These are phyloP conservation scores for Acleris sparsana DNA, from an alignment of 2,888 invertebrate species.

Conservation along the genomic window DNA sequence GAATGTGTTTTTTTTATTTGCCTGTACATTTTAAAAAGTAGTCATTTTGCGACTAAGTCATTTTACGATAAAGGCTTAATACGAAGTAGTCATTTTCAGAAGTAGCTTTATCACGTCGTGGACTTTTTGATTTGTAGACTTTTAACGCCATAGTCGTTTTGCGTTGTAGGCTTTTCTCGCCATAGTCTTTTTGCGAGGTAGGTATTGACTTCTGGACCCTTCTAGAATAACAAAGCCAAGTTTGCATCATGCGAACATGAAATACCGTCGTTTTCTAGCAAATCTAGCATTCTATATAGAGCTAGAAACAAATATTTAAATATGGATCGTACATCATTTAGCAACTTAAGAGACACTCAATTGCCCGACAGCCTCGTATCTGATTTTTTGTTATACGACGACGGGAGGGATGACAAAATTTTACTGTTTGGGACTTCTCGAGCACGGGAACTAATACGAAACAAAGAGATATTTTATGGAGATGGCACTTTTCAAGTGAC, in stretches of 20 bases:
- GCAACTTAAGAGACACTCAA: not conserved
- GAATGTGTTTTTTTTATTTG: no score
- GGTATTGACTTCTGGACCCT: no score
- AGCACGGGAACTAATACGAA: not conserved
- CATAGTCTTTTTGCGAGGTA: no score
- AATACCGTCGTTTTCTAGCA: constrained; percentile 9
- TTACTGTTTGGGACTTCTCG: constrained; percentile 7
- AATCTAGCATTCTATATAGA: constrained; percentile 8
- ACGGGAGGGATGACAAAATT: constrained; percentile 4
- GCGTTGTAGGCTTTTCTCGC: no score
- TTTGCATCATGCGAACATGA: not conserved
- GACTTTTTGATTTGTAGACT: no score
- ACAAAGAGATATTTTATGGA: not conserved
- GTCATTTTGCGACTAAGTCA: no score
- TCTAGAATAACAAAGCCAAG: constrained; percentile 6
- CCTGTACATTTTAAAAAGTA: no score
- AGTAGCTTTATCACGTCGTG: no score
- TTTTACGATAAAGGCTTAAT: no score
- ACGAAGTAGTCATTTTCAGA: no score
- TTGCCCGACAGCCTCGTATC: constrained; percentile 8
- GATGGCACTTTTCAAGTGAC: constrained; percentile 3
- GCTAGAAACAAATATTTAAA: constrained; percentile 3
- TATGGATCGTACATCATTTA: constrained; percentile 9
- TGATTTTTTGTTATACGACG: constrained; percentile 3
- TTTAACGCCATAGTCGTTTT: no score